Conservation (phyloP, 64 coral and sea anemone genomes). For the Stichodactyla helianthus region DNA sequence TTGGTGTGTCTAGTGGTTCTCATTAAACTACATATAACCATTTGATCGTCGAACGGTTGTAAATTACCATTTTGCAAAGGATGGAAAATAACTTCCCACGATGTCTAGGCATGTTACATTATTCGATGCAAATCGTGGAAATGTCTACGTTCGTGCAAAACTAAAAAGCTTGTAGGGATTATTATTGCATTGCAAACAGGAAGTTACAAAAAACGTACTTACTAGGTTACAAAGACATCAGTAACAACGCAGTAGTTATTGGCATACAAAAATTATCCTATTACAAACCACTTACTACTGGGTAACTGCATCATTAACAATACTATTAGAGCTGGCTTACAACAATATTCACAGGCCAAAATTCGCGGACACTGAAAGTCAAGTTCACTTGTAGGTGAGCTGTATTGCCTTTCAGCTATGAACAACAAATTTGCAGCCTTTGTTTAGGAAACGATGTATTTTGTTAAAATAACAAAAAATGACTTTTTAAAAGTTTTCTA, state of each 20-base stretch:
- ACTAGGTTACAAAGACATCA: background rate
- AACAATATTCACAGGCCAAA: background rate
- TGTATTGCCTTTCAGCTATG: background rate
- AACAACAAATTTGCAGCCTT: background rate
- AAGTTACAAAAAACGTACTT: background rate
- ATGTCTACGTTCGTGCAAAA: background rate
- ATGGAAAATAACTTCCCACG: no score
- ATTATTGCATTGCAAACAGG: background rate
- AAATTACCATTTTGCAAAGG: no score
- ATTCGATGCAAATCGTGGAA: background rate
- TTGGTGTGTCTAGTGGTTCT: no score
- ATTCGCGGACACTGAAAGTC: constrained; percentile 15
- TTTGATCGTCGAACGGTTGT: no score
- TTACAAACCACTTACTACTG: background rate
- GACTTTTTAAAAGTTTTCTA: background rate
- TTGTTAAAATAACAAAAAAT: background rate
- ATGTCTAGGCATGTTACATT: no score
- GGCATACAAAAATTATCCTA: background rate
- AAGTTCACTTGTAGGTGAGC: background rate
- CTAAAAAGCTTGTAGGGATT: background rate
- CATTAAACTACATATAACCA: no score
- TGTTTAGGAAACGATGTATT: background rate
- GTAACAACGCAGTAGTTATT: background rate
- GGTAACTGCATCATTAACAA: background rate
- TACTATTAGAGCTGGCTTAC: background rate